Evolutionary conservation across 2,113 vertebrate genomes (phyloP).

Genomic region (Okapia johnstoni): DNA sequence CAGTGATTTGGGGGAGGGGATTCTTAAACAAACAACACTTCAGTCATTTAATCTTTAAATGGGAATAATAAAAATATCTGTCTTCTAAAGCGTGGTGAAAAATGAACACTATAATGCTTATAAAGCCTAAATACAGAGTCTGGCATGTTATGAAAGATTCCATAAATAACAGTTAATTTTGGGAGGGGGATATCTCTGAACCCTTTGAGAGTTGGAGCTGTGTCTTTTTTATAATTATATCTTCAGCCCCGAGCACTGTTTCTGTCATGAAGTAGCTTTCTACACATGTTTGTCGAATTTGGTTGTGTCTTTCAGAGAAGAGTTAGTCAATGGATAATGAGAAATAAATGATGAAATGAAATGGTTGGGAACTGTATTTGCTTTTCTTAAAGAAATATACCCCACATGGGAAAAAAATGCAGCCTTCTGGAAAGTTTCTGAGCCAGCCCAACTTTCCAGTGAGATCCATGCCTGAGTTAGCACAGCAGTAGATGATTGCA

Average conservation of each 20-base stretch:
- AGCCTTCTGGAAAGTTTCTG: constrained; percentile 59
- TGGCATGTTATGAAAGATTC: not conserved
- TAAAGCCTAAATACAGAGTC: not conserved
- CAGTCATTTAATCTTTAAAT: not conserved
- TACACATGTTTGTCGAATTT: constrained; percentile 21
- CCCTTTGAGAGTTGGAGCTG: not conserved
- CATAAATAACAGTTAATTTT: not conserved
- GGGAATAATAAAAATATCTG: not conserved
- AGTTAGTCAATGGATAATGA: constrained; percentile 31
- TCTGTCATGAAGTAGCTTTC: not conserved
- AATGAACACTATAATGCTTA: not conserved
- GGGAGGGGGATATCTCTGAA: not conserved
- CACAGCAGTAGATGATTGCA: constrained; percentile 58
- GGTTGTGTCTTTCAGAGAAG: not conserved
- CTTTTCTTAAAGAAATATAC: constrained; percentile 62
- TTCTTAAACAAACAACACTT: not conserved
- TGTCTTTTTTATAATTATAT: not conserved
- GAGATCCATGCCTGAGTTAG: constrained; percentile 56
- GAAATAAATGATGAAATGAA: constrained; percentile 67
- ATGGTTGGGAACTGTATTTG: constrained; percentile 37
- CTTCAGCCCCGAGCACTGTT: not conserved
- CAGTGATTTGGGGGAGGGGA: not conserved
- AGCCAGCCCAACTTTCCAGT: constrained; percentile 62
- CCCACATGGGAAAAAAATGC: not conserved
- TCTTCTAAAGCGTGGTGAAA: not conserved